These are phyloP conservation scores for Megalonaias nervosa DNA, from an alignment of 1,140 invertebrate species.

Conservation along the genomic window DNA sequence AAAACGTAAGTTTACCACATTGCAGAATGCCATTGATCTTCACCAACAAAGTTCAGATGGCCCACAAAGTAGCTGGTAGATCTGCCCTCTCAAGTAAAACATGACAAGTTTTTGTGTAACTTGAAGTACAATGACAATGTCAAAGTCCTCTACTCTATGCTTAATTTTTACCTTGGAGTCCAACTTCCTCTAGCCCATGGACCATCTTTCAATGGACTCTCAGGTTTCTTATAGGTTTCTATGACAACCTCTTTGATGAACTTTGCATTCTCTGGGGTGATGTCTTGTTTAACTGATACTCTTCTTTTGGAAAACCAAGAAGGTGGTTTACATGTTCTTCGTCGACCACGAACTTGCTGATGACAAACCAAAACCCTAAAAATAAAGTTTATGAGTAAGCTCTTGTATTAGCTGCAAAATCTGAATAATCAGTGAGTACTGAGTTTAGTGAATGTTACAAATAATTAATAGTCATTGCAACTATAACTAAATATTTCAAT, in stretches of 20 bases:
- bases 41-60: too few relatives aligned
- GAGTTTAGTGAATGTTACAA: background rate
- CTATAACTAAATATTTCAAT: too few relatives aligned
- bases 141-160: too few relatives aligned
- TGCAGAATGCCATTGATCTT: too few relatives aligned
- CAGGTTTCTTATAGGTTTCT: conserved; percentile 76
- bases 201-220: conserved; percentile 75
- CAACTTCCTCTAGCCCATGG: conserved; percentile 76
- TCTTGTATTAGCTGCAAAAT: background rate
- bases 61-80: too few relatives aligned
- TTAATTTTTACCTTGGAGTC: conserved; percentile 69
- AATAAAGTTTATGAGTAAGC: conserved; percentile 2
- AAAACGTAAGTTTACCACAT: too few relatives aligned
- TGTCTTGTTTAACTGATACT: background rate
- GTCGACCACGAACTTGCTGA: conserved; percentile 21
- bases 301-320: conserved; percentile 24
- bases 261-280: conserved; percentile 85
- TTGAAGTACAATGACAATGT: too few relatives aligned
- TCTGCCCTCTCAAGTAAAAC: too few relatives aligned
- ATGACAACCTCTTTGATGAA: conserved; percentile 87
- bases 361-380: conserved; percentile 24
- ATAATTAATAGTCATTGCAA: too few relatives aligned
- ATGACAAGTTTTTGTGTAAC: too few relatives aligned
- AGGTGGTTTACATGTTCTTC: conserved; percentile 3
- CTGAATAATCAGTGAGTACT: background rate